A percentile compares a stretch with the other conserved stretches of the same genome.
Evolutionary conservation across 2,888 invertebrate species (phyloP).

Genomic region (Apomyelois bistriatella): DNA sequence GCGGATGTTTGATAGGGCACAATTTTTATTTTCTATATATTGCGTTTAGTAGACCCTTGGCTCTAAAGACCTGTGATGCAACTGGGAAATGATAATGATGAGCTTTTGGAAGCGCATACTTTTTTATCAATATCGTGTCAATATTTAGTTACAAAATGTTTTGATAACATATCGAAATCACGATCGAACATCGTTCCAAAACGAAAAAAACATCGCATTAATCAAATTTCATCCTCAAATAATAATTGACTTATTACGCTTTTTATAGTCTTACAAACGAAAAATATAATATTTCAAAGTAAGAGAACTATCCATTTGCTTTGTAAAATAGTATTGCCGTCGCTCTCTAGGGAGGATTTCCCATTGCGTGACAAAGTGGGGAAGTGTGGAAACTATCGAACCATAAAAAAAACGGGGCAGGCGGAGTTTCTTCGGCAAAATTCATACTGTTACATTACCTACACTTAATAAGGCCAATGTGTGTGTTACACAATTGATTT

Average conservation of each 20-base stretch:
- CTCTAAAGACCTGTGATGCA: too few relatives aligned
- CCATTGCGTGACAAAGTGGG: constrained; percentile 32
- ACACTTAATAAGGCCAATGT: background rate
- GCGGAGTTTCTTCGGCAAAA: background rate
- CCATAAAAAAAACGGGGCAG: constrained; percentile 14
- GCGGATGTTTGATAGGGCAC: too few relatives aligned
- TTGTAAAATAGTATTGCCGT: constrained; percentile 20
- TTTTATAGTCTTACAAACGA: background rate
- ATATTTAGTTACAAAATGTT: background rate
- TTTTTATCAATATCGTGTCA: background rate
- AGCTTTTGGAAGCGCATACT: too few relatives aligned
- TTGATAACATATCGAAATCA: background rate
- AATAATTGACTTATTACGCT: too few relatives aligned
- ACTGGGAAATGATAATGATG: too few relatives aligned
- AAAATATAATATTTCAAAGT: background rate
- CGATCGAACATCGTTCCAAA: background rate
- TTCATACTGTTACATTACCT: background rate
- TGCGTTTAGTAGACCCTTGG: too few relatives aligned
- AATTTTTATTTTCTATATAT: too few relatives aligned
- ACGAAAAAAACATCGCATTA: background rate
- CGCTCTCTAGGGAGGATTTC: constrained; percentile 30
- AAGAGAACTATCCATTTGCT: constrained; percentile 2
- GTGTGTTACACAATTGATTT: background rate
- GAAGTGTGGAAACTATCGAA: constrained; percentile 22
- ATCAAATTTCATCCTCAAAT: background rate